Base-by-base conservation (phyloP, 2,888 invertebrate species). In the Chrysomela aeneicollis region DNA sequence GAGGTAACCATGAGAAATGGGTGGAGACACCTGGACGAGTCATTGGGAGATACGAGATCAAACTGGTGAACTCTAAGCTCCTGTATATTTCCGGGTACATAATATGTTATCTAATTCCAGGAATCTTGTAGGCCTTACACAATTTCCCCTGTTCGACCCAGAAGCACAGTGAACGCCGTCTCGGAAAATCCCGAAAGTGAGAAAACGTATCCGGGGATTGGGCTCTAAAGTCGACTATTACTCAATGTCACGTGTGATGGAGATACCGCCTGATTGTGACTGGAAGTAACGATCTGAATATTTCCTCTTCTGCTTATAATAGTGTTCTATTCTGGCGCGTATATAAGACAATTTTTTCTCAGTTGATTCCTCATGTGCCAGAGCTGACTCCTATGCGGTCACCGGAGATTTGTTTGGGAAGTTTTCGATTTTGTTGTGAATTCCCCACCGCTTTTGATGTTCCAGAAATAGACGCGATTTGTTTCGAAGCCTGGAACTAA, bases 171-270 rank as follows among this genome's bases (percentile, higher is more conserved):
- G 32, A 51, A 60, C 52, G 47, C n/a, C 15, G 26, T 49, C 46
- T 58, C 15, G 18, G 66, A 68, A 66, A 68, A 66, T 63, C 74
- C 71, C 67, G 71, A 72, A 76, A 77, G 77, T 76, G 78, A 76
- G 78, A 74, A 76, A 78, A 76, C 73, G 77, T 73, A 76, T 72
- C 75, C 61, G 63, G 77, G 75, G 77, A 78, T 78, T 68, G 73
- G 66, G 71, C 72, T 73, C 70, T 76, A 75, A 76, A 76, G 75
- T 73, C 73, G 68, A 77, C 78, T 77, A 79, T 79, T 78, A 78
- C 77, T 79, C 79, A 79, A 69, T 74, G 79, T 79, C 79, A 52
- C 62, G 57, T 37, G 65, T 61, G 63, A 68, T 59, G 65, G 66
- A 67, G 70, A 71, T 71, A 69, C 65, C 65, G 66, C 63, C 63